Evolutionary conservation across 2,888 invertebrate genomes (phyloP).

Genomic region (Blera fallax): DNA sequence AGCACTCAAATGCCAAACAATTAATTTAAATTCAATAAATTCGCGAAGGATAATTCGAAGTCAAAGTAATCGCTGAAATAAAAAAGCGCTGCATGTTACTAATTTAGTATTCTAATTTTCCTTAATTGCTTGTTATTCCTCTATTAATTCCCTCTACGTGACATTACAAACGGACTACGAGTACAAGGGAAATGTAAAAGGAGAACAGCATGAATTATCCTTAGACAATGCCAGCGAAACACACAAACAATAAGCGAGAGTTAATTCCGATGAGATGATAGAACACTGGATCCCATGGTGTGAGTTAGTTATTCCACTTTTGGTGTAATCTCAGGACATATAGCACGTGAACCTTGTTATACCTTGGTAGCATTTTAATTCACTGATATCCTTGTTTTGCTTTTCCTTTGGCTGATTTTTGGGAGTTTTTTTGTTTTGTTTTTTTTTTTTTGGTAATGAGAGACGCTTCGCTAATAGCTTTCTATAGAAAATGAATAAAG

Average conservation of each 20-base stretch:
- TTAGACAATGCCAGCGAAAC: not conserved
- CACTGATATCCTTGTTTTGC: not conserved
- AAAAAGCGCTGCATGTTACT: not conserved
- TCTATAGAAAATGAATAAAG: not conserved
- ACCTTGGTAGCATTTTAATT: conserved; percentile 4
- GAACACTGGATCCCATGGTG: not conserved
- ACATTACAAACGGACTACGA: conserved; percentile 2
- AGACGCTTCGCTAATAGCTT: not conserved
- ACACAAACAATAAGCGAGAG: conserved; percentile 9
- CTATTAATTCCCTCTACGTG: conserved; percentile 28
- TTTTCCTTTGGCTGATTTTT: too few relatives aligned
- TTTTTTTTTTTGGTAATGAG: not conserved
- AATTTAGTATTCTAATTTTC: not conserved
- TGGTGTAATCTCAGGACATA: conserved; percentile 14
- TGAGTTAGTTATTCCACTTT: not conserved
- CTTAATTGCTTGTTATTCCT: conserved; percentile 24
- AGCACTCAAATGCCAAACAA: too few relatives aligned
- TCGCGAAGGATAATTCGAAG: not conserved
- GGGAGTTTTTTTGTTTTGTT: too few relatives aligned
- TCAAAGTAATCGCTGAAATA: not conserved
- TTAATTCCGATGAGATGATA: conserved; percentile 6
- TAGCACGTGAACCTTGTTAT: conserved; percentile 25
- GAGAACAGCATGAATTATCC: not conserved
- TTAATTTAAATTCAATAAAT: not conserved
- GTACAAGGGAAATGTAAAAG: not conserved